phyloP scores from a whole-genome alignment of 2,113 vertebrate genomes.

The Gallinago undulata region DNA sequence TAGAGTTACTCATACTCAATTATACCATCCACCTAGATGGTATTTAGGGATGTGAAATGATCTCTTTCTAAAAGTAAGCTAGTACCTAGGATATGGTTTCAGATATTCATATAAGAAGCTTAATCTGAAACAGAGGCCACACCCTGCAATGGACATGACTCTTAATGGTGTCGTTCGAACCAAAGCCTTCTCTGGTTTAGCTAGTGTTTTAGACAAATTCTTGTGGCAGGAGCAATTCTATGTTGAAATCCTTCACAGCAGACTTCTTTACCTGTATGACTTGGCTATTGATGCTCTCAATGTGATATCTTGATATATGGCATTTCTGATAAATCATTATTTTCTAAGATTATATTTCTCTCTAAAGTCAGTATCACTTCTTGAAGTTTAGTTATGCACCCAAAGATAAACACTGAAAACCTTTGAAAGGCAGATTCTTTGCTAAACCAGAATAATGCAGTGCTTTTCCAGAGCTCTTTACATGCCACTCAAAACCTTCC shows the following conservation, averaged over 20 bases:
- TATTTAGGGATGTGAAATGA: background rate
- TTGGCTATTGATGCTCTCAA: background rate
- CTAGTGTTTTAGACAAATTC: background rate
- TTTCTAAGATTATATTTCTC: background rate
- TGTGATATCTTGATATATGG: background rate
- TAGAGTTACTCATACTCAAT: background rate
- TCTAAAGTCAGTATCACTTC: background rate
- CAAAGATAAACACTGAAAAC: background rate
- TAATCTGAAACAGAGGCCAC: background rate
- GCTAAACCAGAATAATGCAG: background rate
- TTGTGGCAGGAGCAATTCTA: background rate
- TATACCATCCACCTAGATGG: background rate
- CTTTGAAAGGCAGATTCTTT: conserved; percentile 5
- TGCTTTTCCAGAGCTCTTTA: background rate
- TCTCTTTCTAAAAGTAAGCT: background rate
- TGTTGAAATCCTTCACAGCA: background rate
- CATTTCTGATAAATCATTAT: background rate
- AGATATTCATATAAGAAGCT: background rate
- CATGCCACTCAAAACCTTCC: background rate
- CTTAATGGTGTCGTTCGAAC: background rate
- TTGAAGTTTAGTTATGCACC: conserved; percentile 26
- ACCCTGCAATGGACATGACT: background rate
- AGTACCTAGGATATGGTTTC: background rate
- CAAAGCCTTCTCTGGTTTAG: background rate
- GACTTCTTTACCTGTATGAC: background rate